A percentile compares a stretch with the other conserved stretches of the same genome.
These are phyloP conservation scores for Prunella strophiata DNA, from an alignment of 2,797 vertebrate species.

Conservation along the genomic window DNA sequence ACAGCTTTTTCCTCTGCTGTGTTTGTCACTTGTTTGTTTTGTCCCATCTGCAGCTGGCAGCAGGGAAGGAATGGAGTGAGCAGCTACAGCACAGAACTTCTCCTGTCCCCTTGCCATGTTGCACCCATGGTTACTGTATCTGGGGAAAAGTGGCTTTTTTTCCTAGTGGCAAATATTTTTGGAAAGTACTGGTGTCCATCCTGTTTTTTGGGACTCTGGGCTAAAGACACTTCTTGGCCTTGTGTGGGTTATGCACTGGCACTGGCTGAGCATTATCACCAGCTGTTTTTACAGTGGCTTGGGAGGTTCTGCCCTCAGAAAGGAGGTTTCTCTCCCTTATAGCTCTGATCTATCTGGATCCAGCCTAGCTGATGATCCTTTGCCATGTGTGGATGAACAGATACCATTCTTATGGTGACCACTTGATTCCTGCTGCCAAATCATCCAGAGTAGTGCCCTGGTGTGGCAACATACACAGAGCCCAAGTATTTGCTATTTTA, in stretches of 20 bases:
- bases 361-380: neutral
- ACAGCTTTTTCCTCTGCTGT: neutral
- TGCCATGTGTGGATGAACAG: rapidly evolving
- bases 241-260: rapidly evolving
- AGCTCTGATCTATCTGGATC: neutral
- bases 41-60: neutral
- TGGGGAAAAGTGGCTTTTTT: neutral
- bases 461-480: rapidly evolving
- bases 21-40: rapidly evolving
- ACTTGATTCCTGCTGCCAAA: neutral
- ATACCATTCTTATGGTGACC: rapidly evolving
- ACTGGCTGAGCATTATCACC: neutral
- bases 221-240: neutral
- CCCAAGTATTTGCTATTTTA: neutral
- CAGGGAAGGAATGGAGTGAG: neutral
- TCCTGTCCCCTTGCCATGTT: neutral
- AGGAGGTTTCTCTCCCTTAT: neutral
- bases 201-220: neutral
- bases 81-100: neutral
- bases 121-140: neutral
- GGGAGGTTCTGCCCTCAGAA: neutral
- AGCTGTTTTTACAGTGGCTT: neutral
- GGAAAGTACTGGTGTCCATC: neutral
- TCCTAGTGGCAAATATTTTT: neutral
- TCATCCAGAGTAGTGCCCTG: neutral